Base-by-base conservation (phyloP, 2,888 invertebrate genomes). In the Saturnia pavonia region DNA sequence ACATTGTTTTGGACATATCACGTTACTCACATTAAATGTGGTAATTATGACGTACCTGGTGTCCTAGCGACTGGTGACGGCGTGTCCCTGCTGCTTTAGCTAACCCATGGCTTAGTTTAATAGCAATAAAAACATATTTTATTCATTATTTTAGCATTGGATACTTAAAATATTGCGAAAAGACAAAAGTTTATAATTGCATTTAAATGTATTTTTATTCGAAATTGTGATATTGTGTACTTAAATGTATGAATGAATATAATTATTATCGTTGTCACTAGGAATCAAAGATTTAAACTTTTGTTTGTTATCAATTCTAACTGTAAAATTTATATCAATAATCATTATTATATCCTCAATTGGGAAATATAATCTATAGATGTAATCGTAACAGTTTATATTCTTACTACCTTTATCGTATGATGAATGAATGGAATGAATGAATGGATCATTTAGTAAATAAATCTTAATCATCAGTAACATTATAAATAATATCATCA, bases 211-310 rank as follows among this genome's bases (percentile, higher is more conserved):
- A 82, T 84, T 83, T 73, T 80, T 74, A 82, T 80, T 81, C 80
- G 80, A 78, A 82, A 87, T 87, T 88, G 88, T 89, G 88, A 89
- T 89, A 89, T 82, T 85, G 80, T 84, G 78, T 86, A 85, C 78
- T 68, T 48, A 57, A 45, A 76, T 75, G 80, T 83, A 77, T 80
- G 78, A 82, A 77, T 80, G 78, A 82, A 80, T 78, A 77, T 79
- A 63, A 63, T 63, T 34, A 63, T 63, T 34, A 63, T 63, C 14
- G 3, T 65, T 40, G 14, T 14, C 25, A 40, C 40, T 40, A 19
- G 7, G 14, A 34, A 65, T 65, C 65, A 65, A 65, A 63, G 14
- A 63, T 63, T 63, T 63, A 19, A 19, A 65, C 9, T 54, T 8
- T 54, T 40, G 27, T 34, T 34, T 63, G 40, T 65, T 65, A 42